Base-by-base conservation (phyloP, 2,888 invertebrate genomes). In the Tholera decimalis region DNA sequence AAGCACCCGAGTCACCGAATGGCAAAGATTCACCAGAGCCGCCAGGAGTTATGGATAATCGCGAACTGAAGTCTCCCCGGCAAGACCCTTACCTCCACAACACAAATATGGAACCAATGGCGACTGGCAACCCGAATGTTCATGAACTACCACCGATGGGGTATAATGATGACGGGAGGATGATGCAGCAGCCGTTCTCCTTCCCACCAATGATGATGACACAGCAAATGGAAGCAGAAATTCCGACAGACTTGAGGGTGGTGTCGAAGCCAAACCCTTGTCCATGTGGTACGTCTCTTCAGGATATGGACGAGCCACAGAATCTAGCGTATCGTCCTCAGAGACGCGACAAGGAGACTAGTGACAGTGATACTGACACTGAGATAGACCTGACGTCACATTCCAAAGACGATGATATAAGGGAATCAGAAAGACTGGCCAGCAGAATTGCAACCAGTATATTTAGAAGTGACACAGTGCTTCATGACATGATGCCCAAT, bases 371-470 rank as follows among this genome's bases (percentile, higher is more conserved):
- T 43, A 94, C 92, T 61, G 96, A 96, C 64, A 87, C 96, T 1
- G 96, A 96, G 85, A 96, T 96, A 49, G 96, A 96, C 88, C 87
- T 96, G 3, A 96, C 96, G 0, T 96, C 96, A 9, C 95, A 96
- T 73, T 94, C 95, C 0, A 95, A 93, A 85, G 96, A 96, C 55
- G 96, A 96, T 51, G 93, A 94, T 73, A 76, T 95, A 37, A 90
- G 94, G 58, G 95, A 95, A 74, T 94, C 94, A 0, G 93, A 94
- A 63, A 85, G 93, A 79, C 83, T 94, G 37, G 93, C 94, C 4
- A 93, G 90, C 59, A 89, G 94, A 68, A 93, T 94, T 85, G 94
- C 95, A 1, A 95, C 94, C 1, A 94, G 93, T 77, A 94, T 94
- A 62, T 94, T 94, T 60, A 88, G 94, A 78, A 93, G 90, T 79